A percentile compares a stretch with the other conserved stretches of the same genome.
phyloP scores from a whole-genome alignment of 2,888 invertebrate species.

The Drosophila limbata region DNA sequence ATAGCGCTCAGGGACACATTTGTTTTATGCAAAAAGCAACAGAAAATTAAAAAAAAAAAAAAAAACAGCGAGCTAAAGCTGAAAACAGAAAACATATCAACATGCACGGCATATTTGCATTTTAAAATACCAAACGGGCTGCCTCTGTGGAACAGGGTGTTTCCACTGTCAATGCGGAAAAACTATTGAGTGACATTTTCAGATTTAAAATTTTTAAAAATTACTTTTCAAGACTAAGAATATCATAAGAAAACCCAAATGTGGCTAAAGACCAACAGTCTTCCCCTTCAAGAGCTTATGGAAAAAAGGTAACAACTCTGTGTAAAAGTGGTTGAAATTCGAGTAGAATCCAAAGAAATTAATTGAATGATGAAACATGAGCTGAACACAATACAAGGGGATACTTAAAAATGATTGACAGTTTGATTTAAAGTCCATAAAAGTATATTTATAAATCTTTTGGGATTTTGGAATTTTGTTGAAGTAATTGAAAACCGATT shows the following conservation, averaged over 20 bases:
- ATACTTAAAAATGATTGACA: slow-evolving; percentile 58
- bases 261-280: not conserved
- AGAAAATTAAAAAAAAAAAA: slow-evolving; percentile 21
- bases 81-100: slow-evolving; percentile 65
- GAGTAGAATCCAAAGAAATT: slow-evolving; percentile 39
- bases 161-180: slow-evolving; percentile 45
- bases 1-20: slow-evolving; percentile 81
- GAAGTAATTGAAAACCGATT: slow-evolving; percentile 35
- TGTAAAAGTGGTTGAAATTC: slow-evolving; percentile 39
- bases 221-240: not conserved
- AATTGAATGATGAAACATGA: slow-evolving; percentile 56
- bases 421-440: slow-evolving; percentile 40
- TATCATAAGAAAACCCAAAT: not conserved
- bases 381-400: slow-evolving; percentile 22
- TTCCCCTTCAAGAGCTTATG: not conserved
- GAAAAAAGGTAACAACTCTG: slow-evolving; percentile 19
- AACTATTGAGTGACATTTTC: slow-evolving; percentile 41
- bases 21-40: slow-evolving; percentile 64
- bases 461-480: slow-evolving; percentile 2
- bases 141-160: slow-evolving; percentile 51
- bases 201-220: slow-evolving; percentile 9
- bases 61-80: slow-evolving; percentile 21
- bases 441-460: slow-evolving; percentile 16
- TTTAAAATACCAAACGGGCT: slow-evolving; percentile 60
- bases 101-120: slow-evolving; percentile 78